Evolutionary conservation across 2,888 invertebrate species (phyloP).

Genomic region (Ormyrus pomaceus): DNA sequence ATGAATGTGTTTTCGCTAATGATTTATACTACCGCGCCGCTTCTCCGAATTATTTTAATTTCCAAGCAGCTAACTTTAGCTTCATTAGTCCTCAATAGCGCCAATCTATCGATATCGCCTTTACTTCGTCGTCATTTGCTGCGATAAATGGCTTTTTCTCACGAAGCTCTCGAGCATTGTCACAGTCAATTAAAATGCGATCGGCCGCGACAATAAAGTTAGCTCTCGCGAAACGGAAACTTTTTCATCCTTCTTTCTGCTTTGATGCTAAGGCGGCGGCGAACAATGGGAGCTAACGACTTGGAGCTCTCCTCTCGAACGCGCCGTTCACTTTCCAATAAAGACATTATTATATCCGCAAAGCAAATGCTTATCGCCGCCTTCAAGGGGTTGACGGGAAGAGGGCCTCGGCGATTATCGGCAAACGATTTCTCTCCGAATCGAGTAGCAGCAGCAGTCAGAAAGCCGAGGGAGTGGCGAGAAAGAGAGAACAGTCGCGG

Average conservation of each 20-base stretch:
- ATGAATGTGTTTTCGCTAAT: slow-evolving; percentile 15
- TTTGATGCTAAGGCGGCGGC: slow-evolving; percentile 53
- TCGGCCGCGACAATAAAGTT: slow-evolving; percentile 49
- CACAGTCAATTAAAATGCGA: slow-evolving; percentile 51
- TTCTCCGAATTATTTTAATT: neutral
- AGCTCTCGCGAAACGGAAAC: slow-evolving; percentile 38
- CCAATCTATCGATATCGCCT: slow-evolving; percentile 21
- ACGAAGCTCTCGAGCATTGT: slow-evolving; percentile 23
- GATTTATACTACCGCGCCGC: neutral
- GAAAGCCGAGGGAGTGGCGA: slow-evolving; percentile 44
- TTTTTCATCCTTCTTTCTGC: slow-evolving; percentile 49
- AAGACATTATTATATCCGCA: slow-evolving; percentile 68
- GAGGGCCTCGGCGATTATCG: slow-evolving; percentile 70
- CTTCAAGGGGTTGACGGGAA: slow-evolving; percentile 34
- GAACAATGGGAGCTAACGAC: slow-evolving; percentile 56
- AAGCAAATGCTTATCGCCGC: slow-evolving; percentile 67
- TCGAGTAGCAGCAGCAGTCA: slow-evolving; percentile 54
- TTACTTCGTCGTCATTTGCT: neutral
- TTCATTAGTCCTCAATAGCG: slow-evolving; percentile 9
- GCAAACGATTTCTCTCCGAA: slow-evolving; percentile 63
- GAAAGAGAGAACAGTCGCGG: slow-evolving; percentile 56
- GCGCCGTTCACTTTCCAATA: slow-evolving; percentile 70
- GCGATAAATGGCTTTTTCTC: slow-evolving; percentile 26
- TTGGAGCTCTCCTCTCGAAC: slow-evolving; percentile 57
- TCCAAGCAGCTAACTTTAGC: neutral